These are phyloP conservation scores for Sycobia sp. DNA, from an alignment of 1,140 invertebrate species.

Conservation along the genomic window DNA sequence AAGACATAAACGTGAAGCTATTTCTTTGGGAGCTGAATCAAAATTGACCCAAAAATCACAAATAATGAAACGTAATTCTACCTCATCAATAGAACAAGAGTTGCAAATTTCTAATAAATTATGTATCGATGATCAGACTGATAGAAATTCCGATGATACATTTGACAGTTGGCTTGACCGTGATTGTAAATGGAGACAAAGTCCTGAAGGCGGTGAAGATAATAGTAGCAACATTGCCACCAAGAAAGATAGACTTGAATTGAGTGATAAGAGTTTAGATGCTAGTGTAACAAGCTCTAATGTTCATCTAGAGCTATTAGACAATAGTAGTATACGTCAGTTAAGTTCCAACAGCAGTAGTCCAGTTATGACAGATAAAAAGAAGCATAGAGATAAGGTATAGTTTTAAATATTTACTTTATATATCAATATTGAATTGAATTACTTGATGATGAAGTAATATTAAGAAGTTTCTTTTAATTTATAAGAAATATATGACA, in stretches of 20 bases:
- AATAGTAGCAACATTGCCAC: slow-evolving; percentile 58
- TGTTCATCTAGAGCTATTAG: slow-evolving; percentile 63
- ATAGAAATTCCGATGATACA: slow-evolving; percentile 63
- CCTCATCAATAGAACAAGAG: slow-evolving; percentile 58
- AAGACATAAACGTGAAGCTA: slow-evolving; percentile 50
- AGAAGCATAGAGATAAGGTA: slow-evolving; percentile 66
- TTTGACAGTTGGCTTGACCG: slow-evolving; percentile 65
- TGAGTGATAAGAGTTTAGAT: slow-evolving; percentile 63
- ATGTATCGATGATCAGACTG: slow-evolving; percentile 57
- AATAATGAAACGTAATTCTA: slow-evolving; percentile 50
- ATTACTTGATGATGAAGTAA: too few relatives aligned
- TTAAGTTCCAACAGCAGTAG: slow-evolving; percentile 58
- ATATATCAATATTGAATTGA: too few relatives aligned
- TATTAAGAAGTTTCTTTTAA: too few relatives aligned
- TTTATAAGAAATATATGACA: too few relatives aligned
- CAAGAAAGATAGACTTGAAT: slow-evolving; percentile 60
- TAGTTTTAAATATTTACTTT: slow-evolving; percentile 9
- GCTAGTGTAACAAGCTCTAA: slow-evolving; percentile 65
- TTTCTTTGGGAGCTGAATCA: slow-evolving; percentile 39
- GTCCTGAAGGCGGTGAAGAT: slow-evolving; percentile 70
- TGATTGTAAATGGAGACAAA: slow-evolving; percentile 64
- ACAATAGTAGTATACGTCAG: slow-evolving; percentile 58
- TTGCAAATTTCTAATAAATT: slow-evolving; percentile 52
- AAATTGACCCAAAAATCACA: slow-evolving; percentile 38
- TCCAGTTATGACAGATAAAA: slow-evolving; percentile 61